A percentile compares a stretch with the other conserved stretches of the same genome.
phyloP scores from a whole-genome alignment of 2,113 vertebrate species.

The Carassius carassius region DNA sequence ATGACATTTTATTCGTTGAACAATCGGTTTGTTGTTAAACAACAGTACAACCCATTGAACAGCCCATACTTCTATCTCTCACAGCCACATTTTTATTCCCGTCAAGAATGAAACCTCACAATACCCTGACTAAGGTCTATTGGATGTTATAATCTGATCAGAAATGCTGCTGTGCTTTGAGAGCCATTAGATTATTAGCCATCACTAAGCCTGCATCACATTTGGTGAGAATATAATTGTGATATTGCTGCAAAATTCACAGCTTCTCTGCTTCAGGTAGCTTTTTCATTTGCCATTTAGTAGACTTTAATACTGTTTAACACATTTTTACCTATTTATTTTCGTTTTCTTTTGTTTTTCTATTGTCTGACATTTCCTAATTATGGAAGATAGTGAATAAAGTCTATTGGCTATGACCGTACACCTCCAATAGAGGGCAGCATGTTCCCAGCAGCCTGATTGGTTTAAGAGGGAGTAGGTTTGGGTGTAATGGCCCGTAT shows the following conservation, averaged over 20 bases:
- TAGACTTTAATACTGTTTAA: not conserved
- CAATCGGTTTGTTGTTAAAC: too few species aligned
- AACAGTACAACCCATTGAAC: too few species aligned
- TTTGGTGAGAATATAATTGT: not conserved
- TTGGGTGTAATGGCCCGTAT: conserved; percentile 12
- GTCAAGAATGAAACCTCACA: too few species aligned
- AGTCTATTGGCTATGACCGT: not conserved
- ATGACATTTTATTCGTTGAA: too few species aligned
- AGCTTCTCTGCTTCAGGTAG: not conserved
- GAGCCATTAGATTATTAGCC: not conserved
- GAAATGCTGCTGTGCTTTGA: not conserved
- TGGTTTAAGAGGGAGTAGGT: conserved; percentile 22
- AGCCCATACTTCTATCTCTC: too few species aligned
- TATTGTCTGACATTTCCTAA: not conserved
- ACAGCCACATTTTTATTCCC: too few species aligned
- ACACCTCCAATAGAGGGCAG: conserved; percentile 83
- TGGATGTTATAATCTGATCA: not conserved
- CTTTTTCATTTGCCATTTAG: not conserved
- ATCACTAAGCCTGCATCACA: not conserved
- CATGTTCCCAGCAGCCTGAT: conserved; percentile 53
- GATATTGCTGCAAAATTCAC: not conserved
- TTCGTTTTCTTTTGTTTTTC: not conserved
- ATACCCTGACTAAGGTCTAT: too few species aligned
- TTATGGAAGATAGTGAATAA: not conserved
- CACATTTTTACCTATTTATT: not conserved